Conservation (phyloP, 1,140 invertebrate species). For the Drosophila sp. region DNA sequence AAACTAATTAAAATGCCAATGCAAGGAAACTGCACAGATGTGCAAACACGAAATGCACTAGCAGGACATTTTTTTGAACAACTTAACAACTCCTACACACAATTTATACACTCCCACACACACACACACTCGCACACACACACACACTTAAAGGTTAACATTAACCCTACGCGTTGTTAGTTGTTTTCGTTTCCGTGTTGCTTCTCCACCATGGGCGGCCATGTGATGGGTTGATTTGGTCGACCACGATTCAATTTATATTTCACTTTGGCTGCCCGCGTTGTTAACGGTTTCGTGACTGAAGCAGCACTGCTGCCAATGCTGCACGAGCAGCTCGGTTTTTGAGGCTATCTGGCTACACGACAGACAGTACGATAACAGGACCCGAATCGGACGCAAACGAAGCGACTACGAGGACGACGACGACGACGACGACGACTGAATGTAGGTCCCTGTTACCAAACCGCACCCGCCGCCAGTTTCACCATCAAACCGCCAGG, state of each 20-base stretch:
- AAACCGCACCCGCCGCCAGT: slow-evolving; percentile 62
- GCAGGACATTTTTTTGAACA: neutral
- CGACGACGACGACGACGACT: slow-evolving; percentile 48
- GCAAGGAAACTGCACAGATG: slow-evolving; percentile 27
- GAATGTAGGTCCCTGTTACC: slow-evolving; percentile 77
- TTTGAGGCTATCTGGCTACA: slow-evolving; percentile 57
- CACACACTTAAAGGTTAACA: slow-evolving; percentile 31
- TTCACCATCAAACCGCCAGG: slow-evolving; percentile 23
- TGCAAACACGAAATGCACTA: slow-evolving; percentile 12
- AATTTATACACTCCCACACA: neutral
- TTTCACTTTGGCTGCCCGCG: slow-evolving; percentile 51
- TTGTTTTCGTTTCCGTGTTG: slow-evolving; percentile 58
- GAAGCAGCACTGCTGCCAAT: slow-evolving; percentile 66
- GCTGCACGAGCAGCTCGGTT: slow-evolving; percentile 60
- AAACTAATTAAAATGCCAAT: slow-evolving; percentile 43
- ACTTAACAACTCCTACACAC: slow-evolving; percentile 37
- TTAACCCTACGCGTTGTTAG: slow-evolving; percentile 61
- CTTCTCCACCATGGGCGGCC: slow-evolving; percentile 35
- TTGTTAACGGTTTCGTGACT: slow-evolving; percentile 72
- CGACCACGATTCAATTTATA: slow-evolving; percentile 26
- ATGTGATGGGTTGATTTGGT: slow-evolving; percentile 34
- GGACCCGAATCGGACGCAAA: slow-evolving; percentile 14
- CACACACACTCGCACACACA: slow-evolving; percentile 15
- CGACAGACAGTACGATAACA: slow-evolving; percentile 44
- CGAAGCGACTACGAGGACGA: slow-evolving; percentile 26